Base-by-base conservation (phyloP, 2,113 vertebrate species). In the Upupa epops region DNA sequence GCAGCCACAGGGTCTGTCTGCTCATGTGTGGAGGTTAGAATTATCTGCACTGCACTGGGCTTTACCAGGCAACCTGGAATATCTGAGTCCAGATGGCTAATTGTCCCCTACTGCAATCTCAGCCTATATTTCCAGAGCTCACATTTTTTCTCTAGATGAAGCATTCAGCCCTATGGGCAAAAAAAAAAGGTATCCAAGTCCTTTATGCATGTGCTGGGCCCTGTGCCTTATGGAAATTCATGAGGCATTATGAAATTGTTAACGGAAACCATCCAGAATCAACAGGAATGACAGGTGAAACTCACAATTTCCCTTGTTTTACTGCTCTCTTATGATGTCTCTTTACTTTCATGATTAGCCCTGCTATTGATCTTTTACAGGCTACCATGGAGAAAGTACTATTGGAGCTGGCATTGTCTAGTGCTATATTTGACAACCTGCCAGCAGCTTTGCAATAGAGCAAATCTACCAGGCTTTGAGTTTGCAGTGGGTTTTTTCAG, bases 161-260 rank as follows among this genome's bases (percentile, higher is more conserved):
- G 46, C 36, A 91, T 89, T 84, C 91, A 90, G 14, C 73, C 77
- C 81, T 61, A 61, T 17, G 28, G 78, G 87, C 70, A 93, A 84
- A 42, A 87, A 89, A 91, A n/a, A n/a, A n/a, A n/a, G n/a, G n/a
- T n/a, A 93, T 89, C 89, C 74, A n/a, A 9, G 6, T 82, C 88
- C 45, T 75, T 89, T 72, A 54, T 89, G 61, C 66, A 49, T 20
- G 9, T 61, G 73, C 81, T 90, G 49, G 83, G 73, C 66, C n/a
- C n/a, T 86, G 40, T 90, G 77, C 83, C 65, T 83, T 83, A 93
- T 75, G 89, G 86, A 94, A 94, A 92, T 81, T 92, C 76, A 60
- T 56, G 34, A 51, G 88, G 34, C 69, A 72, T 94, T 93, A 72
- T 90, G 65, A 71, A 95, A 93, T 95, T 88, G 88, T 73, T 66